Evolutionary conservation across 2,113 vertebrate species (phyloP), one percentile per base, ranked within the genome.

Genomic region (Myotis lucifugus): DNA sequence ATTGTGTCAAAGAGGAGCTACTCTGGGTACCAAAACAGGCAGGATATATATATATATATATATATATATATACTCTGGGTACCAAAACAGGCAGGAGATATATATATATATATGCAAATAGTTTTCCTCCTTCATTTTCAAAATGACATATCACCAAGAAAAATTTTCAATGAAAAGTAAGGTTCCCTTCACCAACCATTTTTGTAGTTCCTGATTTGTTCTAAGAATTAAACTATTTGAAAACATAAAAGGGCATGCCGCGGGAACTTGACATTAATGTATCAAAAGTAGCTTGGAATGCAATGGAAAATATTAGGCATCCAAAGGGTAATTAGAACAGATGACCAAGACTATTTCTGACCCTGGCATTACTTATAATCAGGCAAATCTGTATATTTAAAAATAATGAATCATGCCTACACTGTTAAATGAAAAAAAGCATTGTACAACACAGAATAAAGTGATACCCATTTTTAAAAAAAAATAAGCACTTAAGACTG

Each of bases 181-280:
- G 69, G 83, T 64, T 78, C 27, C 29, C 56, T 91, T 91, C 11
- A 72, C 56, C 46, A 87, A 67, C 21, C 17, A 74, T 67, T 94
- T 48, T 46, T 59, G 1, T 56, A 94, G 42, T 84, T 94, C 25
- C 42, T 3, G 14, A 78, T 88, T 85, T 29, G 50, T 73, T 85
- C 34, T 78, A 73, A 87, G 70, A 96, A 78, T 46, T 67, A 74
- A 46, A 84, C 18, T 78, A 67, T 56, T 85, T 88, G 48, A 90
- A 95, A 92, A 78, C 48, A 73, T 78, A 84, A 74, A 93, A 34
- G 5, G 12, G 15, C n/a, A 2, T 81, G 46, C 84, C 21, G 61
- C 3, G 90, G 59, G 48, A 74, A 12, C 2, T 88, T 48, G 50
- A 82, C 21, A 66, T 11, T 69, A 73, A 79, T 21, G 37, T 73